A percentile compares a stretch with the other conserved stretches of the same genome.
Conservation (phyloP, 2,888 invertebrate species). For the Oxystoma pomonae region DNA sequence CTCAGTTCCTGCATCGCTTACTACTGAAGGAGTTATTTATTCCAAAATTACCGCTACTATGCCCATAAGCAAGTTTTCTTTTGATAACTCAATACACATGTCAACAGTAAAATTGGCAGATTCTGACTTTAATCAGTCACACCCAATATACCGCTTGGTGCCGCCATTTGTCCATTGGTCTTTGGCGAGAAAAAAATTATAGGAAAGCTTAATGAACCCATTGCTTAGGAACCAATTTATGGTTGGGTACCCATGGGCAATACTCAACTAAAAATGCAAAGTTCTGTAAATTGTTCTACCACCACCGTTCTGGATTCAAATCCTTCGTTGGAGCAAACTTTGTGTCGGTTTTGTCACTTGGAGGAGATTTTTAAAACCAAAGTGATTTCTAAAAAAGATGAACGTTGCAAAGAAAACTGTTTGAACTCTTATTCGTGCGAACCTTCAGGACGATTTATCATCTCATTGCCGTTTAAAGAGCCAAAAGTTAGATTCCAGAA, state of each 20-base stretch:
- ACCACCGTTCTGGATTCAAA: no score
- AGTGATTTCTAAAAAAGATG: no score
- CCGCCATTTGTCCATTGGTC: no score
- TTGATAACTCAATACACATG: neutral
- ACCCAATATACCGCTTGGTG: no score
- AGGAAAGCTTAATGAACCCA: slow-evolving; percentile 24
- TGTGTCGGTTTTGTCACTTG: neutral
- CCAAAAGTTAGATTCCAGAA: neutral
- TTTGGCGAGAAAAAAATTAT: no score
- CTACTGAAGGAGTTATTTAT: neutral
- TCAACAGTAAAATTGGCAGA: neutral
- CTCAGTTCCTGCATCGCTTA: neutral
- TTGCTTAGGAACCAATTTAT: slow-evolving; percentile 3
- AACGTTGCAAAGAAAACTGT: no score
- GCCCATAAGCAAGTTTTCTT: neutral
- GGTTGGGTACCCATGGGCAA: neutral
- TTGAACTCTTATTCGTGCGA: no score
- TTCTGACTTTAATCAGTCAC: neutral
- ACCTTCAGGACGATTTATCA: no score
- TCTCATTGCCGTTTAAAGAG: no score
- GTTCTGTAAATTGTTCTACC: no score
- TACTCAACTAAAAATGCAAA: neutral
- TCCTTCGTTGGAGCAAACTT: neutral
- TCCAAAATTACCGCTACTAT: neutral
- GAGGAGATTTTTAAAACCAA: no score